Evolutionary conservation across 2,888 invertebrate genomes (phyloP), one percentile per base, ranked within the genome.

Genomic region (Spatulosminthurus flaviceps): DNA sequence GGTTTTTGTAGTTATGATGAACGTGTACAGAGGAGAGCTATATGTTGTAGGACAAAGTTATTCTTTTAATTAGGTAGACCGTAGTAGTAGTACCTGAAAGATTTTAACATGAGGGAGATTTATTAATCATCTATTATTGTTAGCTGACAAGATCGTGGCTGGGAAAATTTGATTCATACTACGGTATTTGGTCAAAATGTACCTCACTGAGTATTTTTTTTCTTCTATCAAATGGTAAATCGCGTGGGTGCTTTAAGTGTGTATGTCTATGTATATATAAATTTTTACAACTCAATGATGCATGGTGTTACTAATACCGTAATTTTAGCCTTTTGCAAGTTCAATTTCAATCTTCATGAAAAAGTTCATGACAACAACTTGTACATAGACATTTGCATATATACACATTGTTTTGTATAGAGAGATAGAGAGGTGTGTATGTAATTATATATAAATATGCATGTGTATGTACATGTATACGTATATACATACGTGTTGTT

Each of bases 111-210:
- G 43, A 69, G 69, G 28, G 43, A n/a, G n/a, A 72, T 29, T 24
- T 74, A 74, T 74, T 74, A 60, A 74, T 74, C 74, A 74, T 74
- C 74, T 22, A 74, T 74, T 74, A 74, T 73, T 73, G 60, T 74
- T 74, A 74, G 74, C 61, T 61, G 74, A 74, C 74, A 74, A 64
- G 60, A 42, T 16, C 22, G 60, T 51, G 43, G 64, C 22, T 71
- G 71, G n/a, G 43, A 22, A 34, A 11, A 22, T 76, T 67, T 69
- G 51, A 76, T 51, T 75, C 64, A 64, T 74, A 64, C 61, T n/a
- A 76, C 76, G 76, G 67, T 76, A 76, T 76, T 76, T 76, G 67
- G 43, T 67, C 24, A 42, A 42, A 76, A 76, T 67, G 66, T 75
- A 75, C 75, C 75, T 75, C 41, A 67, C 26, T 41, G 28, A n/a